Evolutionary conservation across 1,140 invertebrate genomes (phyloP).

Genomic region (Anoplolepis gracilipes): DNA sequence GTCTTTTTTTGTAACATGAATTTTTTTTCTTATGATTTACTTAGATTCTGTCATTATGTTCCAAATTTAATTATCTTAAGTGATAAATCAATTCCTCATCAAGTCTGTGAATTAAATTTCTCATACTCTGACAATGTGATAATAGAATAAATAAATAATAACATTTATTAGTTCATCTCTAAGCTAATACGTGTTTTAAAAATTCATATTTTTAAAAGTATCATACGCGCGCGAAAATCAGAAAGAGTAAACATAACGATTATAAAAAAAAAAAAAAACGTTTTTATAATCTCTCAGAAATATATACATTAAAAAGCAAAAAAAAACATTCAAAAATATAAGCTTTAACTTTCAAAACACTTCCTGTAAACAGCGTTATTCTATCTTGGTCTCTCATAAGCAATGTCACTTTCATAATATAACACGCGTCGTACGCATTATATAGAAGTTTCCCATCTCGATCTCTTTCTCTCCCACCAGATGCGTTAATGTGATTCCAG

Average conservation of each 20-base stretch:
- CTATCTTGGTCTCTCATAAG: conserved; percentile 1
- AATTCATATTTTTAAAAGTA: neutral
- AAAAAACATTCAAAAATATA: too few species aligned
- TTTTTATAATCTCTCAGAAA: neutral
- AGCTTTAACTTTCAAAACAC: neutral
- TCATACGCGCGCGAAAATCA: neutral
- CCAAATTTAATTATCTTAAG: neutral
- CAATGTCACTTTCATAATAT: conserved; percentile 19
- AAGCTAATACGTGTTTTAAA: too few species aligned
- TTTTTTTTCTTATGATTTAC: neutral
- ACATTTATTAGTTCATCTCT: neutral
- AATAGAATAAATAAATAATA: neutral
- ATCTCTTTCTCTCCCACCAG: conserved; percentile 58
- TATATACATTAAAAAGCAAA: neutral
- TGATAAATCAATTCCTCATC: neutral
- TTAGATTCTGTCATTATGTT: neutral
- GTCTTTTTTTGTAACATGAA: neutral
- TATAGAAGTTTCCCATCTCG: neutral
- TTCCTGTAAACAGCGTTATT: conserved; percentile 6
- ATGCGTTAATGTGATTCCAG: conserved; percentile 58
- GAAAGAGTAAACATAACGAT: neutral
- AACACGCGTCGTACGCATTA: conserved; percentile 30
- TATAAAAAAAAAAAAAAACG: neutral
- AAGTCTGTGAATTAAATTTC: neutral
- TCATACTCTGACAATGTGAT: neutral